Conservation (phyloP, 2,797 vertebrate species). For the Sparus aurata region DNA sequence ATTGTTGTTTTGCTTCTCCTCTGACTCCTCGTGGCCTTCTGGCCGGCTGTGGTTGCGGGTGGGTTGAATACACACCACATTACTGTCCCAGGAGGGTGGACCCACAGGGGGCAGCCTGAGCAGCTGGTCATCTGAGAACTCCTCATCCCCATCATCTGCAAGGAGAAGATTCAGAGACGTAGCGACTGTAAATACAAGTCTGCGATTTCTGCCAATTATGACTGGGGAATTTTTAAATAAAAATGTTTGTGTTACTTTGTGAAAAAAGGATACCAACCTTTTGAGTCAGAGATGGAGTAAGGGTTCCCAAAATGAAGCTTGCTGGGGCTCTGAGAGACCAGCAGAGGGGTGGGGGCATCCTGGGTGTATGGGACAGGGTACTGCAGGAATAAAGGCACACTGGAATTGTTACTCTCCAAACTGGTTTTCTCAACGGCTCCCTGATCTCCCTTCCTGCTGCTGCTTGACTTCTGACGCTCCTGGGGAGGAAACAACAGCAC, state of each 20-base stretch:
- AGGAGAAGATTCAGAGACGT: constrained; percentile 7
- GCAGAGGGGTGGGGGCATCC: constrained; percentile 86
- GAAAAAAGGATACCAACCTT: constrained; percentile 67
- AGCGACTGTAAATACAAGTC: constrained; percentile 6
- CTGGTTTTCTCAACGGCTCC: constrained; percentile 83
- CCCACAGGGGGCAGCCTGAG: constrained; percentile 92
- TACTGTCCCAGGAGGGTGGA: constrained; percentile 93
- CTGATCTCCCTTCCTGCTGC: constrained; percentile 82
- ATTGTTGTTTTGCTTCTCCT: constrained; percentile 87
- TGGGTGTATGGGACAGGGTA: constrained; percentile 89
- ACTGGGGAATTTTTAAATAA: neutral
- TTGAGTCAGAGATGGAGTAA: constrained; percentile 82
- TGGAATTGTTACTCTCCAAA: constrained; percentile 78
- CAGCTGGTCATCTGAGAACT: constrained; percentile 94
- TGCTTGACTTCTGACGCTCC: constrained; percentile 86
- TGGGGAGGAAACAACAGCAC: constrained; percentile 63
- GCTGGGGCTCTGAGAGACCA: constrained; percentile 88
- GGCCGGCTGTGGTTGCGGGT: constrained; percentile 95
- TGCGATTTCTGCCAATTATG: neutral
- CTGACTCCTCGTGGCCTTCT: constrained; percentile 94
- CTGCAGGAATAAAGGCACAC: constrained; percentile 86
- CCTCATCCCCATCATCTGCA: constrained; percentile 92
- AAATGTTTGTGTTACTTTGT: neutral
- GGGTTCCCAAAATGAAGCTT: constrained; percentile 95
- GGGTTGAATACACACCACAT: constrained; percentile 97